Evolutionary conservation across 2,888 invertebrate species (phyloP).

Genomic region (Pandemis cinnamomeana): DNA sequence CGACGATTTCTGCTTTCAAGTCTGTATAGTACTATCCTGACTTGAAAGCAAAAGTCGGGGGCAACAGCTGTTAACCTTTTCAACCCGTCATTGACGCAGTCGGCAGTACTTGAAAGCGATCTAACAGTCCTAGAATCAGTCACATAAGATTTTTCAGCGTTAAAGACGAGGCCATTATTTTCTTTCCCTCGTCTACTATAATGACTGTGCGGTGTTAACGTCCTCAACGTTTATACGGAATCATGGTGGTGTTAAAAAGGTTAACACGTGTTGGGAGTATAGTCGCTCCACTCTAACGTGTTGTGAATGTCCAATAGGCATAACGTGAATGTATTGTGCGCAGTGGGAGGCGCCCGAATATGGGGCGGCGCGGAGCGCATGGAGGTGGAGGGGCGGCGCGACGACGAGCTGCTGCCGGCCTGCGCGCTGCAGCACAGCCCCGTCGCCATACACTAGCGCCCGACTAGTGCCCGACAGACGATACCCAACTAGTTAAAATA

Average conservation of each 20-base stretch:
- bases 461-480: constrained; percentile 43
- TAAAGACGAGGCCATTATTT: too few relatives aligned
- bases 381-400: constrained; percentile 78
- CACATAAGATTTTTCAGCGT: neutral
- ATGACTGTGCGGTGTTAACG: neutral
- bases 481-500: constrained; percentile 34
- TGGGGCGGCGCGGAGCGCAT: constrained; percentile 90
- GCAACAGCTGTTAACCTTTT: neutral
- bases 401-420: constrained; percentile 89
- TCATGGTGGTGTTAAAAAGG: neutral
- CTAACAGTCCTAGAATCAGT: neutral
- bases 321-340: constrained; percentile 42
- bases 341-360: constrained; percentile 60
- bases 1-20: neutral
- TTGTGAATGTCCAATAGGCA: constrained; percentile 36
- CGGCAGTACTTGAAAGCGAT: neutral
- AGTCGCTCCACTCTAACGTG: neutral
- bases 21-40: neutral
- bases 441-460: constrained; percentile 91
- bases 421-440: constrained; percentile 95
- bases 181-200: neutral
- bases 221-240: neutral
- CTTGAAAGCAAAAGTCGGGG: neutral
- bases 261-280: neutral
- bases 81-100: neutral